Percentiles rank a stretch among this genome's conserved stretches.
These are phyloP conservation scores for Zapus hudsonius DNA, from an alignment of 2,113 vertebrate species.

Conservation along the genomic window DNA sequence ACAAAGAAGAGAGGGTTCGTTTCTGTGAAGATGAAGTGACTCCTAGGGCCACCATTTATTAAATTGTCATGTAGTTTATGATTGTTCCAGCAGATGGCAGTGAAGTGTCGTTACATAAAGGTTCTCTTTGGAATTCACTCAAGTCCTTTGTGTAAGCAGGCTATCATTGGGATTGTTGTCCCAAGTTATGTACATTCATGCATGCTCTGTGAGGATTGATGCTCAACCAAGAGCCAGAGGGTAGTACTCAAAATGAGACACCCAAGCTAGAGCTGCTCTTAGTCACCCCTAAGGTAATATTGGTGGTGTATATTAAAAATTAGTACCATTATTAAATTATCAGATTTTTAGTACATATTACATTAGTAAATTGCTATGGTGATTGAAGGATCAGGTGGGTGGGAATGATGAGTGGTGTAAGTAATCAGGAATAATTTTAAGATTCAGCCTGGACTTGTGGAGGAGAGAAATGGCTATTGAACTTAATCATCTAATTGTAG, in stretches of 20 bases:
- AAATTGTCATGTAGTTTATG: background rate
- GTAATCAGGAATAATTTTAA: background rate
- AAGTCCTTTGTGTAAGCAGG: background rate
- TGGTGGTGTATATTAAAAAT: background rate
- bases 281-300: background rate
- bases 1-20: background rate
- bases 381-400: background rate
- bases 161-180: background rate
- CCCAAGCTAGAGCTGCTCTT: background rate
- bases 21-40: background rate
- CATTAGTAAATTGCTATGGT: background rate
- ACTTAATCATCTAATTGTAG: background rate
- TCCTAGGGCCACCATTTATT: background rate
- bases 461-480: background rate
- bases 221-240: background rate
- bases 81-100: conserved; percentile 68
- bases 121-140: background rate
- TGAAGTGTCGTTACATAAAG: conserved; percentile 34
- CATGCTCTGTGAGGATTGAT: background rate
- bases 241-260: background rate
- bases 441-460: background rate
- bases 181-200: background rate
- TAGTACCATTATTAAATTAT: background rate
- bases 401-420: background rate
- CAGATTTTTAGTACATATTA: background rate